phyloP scores from a whole-genome alignment of 2,888 invertebrate species.

The Brachynemurus nebulosus region DNA sequence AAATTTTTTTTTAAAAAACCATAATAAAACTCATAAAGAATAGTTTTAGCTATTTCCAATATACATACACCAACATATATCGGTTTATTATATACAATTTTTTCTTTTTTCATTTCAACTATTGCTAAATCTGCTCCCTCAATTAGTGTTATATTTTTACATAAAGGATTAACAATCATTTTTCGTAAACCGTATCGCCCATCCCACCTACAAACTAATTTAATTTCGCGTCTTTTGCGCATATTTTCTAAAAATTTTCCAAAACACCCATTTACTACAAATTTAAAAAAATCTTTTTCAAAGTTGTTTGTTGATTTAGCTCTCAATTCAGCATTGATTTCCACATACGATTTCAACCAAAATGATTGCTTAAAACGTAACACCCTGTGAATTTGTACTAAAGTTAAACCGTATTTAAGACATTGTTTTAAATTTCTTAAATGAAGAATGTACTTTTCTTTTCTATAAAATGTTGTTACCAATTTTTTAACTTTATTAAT shows the following conservation, averaged over 20 bases:
- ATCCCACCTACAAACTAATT: slow-evolving; percentile 9
- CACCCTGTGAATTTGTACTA: slow-evolving; percentile 13
- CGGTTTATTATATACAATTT: background rate
- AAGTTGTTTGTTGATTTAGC: slow-evolving; percentile 14
- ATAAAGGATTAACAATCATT: background rate
- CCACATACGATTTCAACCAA: slow-evolving; percentile 16
- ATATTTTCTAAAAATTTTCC: slow-evolving; percentile 17
- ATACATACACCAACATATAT: background rate
- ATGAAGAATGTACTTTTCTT: slow-evolving; percentile 6
- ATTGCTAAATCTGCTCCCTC: background rate
- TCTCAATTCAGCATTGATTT: slow-evolving; percentile 13
- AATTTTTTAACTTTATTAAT: slow-evolving; percentile 1
- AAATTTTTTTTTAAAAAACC: background rate
- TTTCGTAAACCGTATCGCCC: background rate
- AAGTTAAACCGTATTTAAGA: slow-evolving; percentile 3
- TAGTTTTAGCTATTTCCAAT: background rate
- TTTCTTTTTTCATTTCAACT: background rate
- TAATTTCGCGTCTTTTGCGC: slow-evolving; percentile 10
- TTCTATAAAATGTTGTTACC: background rate
- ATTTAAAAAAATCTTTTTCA: slow-evolving; percentile 15
- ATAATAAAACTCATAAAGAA: slow-evolving; percentile 1
- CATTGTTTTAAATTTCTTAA: slow-evolving; percentile 5
- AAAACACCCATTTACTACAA: slow-evolving; percentile 16
- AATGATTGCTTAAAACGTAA: slow-evolving; percentile 16
- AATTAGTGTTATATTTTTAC: background rate